Conservation (phyloP, 2,888 invertebrate genomes). For the Clivina fossor region DNA sequence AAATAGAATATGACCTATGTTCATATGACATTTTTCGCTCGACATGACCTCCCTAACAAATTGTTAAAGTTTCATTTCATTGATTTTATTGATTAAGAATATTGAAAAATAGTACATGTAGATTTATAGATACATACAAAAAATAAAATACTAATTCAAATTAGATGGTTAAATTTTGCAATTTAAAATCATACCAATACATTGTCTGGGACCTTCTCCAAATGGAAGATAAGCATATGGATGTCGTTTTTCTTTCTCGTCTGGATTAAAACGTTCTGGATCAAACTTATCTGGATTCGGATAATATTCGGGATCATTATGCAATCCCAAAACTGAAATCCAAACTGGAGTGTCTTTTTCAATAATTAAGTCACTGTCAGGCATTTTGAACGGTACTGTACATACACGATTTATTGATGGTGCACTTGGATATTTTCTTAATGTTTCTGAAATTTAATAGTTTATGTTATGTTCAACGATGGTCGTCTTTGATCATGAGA, state of each 20-base stretch:
- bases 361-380: conserved; percentile 45
- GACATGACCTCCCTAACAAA: no score
- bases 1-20: no score
- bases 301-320: conserved; percentile 43
- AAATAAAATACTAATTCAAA: neutral
- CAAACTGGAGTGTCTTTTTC: conserved; percentile 47
- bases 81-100: neutral
- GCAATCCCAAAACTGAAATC: conserved; percentile 44
- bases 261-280: conserved; percentile 43
- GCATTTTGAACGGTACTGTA: conserved; percentile 44
- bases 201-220: conserved; percentile 49
- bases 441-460: conserved; percentile 47
- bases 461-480: no score
- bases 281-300: conserved; percentile 43
- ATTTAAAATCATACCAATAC: conserved; percentile 49
- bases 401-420: conserved; percentile 40
- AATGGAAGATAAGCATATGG: conserved; percentile 46
- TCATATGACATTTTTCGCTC: no score
- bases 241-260: conserved; percentile 38
- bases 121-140: neutral
- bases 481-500: no score
- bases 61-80: neutral
- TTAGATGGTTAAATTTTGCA: neutral
- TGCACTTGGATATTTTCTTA: conserved; percentile 49
- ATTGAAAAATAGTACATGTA: neutral